Conservation (phyloP, 2,113 vertebrate species). For the Ictidomys tridecemlineatus region DNA sequence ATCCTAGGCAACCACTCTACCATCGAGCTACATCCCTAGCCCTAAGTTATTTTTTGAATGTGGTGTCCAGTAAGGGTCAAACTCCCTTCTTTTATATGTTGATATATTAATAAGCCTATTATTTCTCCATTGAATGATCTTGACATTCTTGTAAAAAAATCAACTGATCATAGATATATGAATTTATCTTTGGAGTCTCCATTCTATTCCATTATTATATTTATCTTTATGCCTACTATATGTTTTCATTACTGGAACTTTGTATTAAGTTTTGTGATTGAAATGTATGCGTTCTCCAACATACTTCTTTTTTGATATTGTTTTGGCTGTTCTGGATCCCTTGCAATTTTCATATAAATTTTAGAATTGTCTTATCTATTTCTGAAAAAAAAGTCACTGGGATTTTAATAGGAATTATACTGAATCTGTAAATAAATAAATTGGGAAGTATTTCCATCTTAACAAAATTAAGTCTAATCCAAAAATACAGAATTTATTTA, state of each 20-base stretch:
- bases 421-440: too few species aligned
- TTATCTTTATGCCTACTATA: neutral
- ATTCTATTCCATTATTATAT: neutral
- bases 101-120: neutral
- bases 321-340: neutral
- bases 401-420: too few species aligned
- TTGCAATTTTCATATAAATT: neutral
- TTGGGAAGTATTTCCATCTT: neutral
- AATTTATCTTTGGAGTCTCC: neutral
- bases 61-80: neutral
- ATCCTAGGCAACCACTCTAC: too few species aligned
- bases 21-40: too few species aligned
- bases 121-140: neutral
- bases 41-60: neutral
- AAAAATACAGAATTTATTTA: neutral
- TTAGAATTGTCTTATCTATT: neutral
- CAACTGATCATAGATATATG: neutral
- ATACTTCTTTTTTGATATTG: too few species aligned
- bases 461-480: neutral
- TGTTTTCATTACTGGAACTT: too few species aligned
- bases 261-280: neutral
- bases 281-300: neutral
- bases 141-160: conserved; percentile 13
- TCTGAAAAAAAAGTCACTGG: neutral
- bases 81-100: neutral